Evolutionary conservation across 2,113 vertebrate species (phyloP).

Genomic region (Scolopax mira): DNA sequence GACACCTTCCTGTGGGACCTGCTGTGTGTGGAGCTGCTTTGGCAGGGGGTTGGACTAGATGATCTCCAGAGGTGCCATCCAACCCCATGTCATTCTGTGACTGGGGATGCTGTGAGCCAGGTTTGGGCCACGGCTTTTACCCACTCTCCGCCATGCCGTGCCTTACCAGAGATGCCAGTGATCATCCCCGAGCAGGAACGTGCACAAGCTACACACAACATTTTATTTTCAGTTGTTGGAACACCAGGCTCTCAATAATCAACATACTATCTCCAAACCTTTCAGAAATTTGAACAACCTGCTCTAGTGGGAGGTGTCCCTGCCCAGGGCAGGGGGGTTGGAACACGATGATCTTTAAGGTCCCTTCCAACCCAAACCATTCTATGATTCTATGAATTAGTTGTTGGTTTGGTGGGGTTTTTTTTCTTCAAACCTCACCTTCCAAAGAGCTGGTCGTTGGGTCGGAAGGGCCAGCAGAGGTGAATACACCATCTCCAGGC

Average conservation of each 20-base stretch:
- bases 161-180: not conserved
- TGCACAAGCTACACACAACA: accelerated
- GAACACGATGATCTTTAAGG: no score
- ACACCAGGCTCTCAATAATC: accelerated
- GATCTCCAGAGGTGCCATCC: no score
- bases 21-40: no score
- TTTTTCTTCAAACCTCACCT: not conserved
- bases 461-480: not conserved
- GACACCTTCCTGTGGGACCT: no score
- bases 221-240: not conserved
- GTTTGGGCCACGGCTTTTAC: accelerated
- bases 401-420: no score
- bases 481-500: not conserved
- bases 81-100: accelerated
- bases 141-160: accelerated
- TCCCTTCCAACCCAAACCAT: no score
- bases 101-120: not conserved
- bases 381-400: not conserved
- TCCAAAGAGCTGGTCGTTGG: not conserved
- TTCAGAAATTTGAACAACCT: not conserved
- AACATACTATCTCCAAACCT: not conserved
- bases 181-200: not conserved
- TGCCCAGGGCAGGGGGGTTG: no score
- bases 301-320: no score
- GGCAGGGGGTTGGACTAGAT: no score